Conservation (phyloP, 2,888 invertebrate species). For the Agrilus mali region DNA sequence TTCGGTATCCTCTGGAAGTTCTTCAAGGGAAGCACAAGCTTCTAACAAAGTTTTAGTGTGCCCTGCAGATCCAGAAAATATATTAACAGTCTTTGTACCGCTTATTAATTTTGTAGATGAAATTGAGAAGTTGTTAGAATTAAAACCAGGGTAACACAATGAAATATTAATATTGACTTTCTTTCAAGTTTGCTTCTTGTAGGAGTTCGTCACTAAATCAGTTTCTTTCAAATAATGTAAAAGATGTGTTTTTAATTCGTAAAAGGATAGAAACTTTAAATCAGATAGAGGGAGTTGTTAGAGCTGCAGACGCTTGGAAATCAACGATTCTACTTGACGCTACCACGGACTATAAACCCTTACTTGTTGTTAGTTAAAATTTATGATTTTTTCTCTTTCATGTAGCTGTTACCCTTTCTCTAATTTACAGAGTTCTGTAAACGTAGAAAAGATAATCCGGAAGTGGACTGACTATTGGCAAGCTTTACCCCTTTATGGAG, state of each 20-base stretch:
- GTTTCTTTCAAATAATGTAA: slow-evolving; percentile 78
- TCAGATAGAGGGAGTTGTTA: slow-evolving; percentile 58
- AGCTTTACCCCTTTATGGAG: slow-evolving; percentile 60
- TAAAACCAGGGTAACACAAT: slow-evolving; percentile 37
- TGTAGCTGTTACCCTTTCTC: slow-evolving; percentile 6
- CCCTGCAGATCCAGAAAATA: slow-evolving; percentile 57
- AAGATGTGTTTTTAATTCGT: slow-evolving; percentile 72
- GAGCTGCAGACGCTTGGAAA: slow-evolving; percentile 68
- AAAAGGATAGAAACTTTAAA: slow-evolving; percentile 51
- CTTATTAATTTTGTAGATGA: slow-evolving; percentile 74
- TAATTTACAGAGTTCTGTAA: slow-evolving; percentile 55
- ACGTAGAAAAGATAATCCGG: slow-evolving; percentile 52
- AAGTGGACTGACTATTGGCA: slow-evolving; percentile 57
- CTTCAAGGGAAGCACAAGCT: slow-evolving; percentile 19
- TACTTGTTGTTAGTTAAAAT: slow-evolving; percentile 42
- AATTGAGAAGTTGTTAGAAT: slow-evolving; percentile 55
- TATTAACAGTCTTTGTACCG: slow-evolving; percentile 69
- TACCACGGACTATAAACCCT: slow-evolving; percentile 51
- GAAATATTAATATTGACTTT: background rate
- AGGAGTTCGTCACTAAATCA: slow-evolving; percentile 61
- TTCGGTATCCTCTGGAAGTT: slow-evolving; percentile 28
- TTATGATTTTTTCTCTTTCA: background rate
- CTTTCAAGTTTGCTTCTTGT: slow-evolving; percentile 12
- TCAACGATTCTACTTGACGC: slow-evolving; percentile 58
- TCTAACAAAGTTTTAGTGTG: slow-evolving; percentile 58